phyloP scores from a whole-genome alignment of 2,888 invertebrate genomes.

The Meteorus colon region DNA sequence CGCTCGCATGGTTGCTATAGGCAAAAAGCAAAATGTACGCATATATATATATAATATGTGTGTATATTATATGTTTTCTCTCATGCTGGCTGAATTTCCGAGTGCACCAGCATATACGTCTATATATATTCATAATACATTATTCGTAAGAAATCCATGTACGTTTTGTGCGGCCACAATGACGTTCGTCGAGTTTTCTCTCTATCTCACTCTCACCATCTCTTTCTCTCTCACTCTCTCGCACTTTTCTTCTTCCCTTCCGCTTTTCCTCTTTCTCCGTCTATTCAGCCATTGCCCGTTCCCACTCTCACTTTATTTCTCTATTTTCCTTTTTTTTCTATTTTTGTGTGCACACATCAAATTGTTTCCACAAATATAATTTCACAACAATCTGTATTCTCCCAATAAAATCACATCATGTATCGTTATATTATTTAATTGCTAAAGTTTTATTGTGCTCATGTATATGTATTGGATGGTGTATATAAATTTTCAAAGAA shows the following conservation, averaged over 20 bases:
- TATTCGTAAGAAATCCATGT: slow-evolving; percentile 54
- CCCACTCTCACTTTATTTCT: no score
- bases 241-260: background rate
- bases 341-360: no score
- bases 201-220: slow-evolving; percentile 8
- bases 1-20: slow-evolving; percentile 50
- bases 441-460: background rate
- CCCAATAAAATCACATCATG: no score
- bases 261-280: background rate
- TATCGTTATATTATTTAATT: no score
- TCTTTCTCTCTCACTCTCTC: background rate
- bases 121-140: slow-evolving; percentile 41
- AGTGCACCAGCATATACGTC: slow-evolving; percentile 47
- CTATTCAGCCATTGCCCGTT: no score
- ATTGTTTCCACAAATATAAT: no score
- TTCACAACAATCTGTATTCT: no score
- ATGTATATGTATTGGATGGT: background rate
- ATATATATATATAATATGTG: slow-evolving; percentile 49
- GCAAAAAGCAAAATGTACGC: slow-evolving; percentile 41
- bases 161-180: slow-evolving; percentile 33
- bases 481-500: slow-evolving; percentile 28
- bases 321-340: no score
- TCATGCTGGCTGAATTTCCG: slow-evolving; percentile 47
- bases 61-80: slow-evolving; percentile 30
- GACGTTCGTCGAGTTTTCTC: slow-evolving; percentile 25